Base-by-base conservation (phyloP, 2,797 vertebrate genomes). In the Crenuchus spilurus region DNA sequence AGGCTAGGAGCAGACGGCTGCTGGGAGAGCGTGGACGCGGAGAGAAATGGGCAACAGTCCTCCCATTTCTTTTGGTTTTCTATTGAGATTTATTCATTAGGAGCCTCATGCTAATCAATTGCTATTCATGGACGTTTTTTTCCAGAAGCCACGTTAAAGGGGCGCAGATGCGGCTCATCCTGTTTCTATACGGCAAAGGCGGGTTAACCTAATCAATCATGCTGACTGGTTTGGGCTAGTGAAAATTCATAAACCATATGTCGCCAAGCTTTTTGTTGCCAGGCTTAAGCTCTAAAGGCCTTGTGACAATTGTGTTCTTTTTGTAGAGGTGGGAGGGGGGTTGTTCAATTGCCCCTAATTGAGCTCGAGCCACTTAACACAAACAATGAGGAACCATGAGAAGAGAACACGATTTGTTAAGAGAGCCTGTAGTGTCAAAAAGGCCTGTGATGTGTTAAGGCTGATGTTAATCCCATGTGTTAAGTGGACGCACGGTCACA, bases 201-300 rank as follows among this genome's bases (percentile, higher is more conserved):
- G 91, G 89, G 90, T 91, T 90, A 87, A 89, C 86, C 91, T 89
- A 92, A 93, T 94, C 92, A 93, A 94, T 94, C 93, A 93, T 81
- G 87, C 88, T 87, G 84, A 91, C 90, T 84, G 87, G 91, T 89
- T 85, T 90, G 91, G 88, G 89, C 89, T 91, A 81, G 89, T 76
- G 90, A 90, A 89, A 86, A 88, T 84, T 82, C 84, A 79, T 75
- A 83, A 89, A 92, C 89, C 93, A 93, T 94, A 93, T 93, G 93
- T 92, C 84, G 85, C 77, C 72, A 85, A 82, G 81, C 86, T 90
- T 90, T 86, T 90, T 85, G 83, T 74, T 76, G 84, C 83, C 77
- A 79, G 76, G 68, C 70, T 46, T 16, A 20, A 62, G 88, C 86
- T 81, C 70, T 78, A 85, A 87, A 87, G 87, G 84, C 88, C 83